These are phyloP conservation scores for Drosophila trapezifrons DNA, from an alignment of 1,140 invertebrate genomes.

Conservation along the genomic window DNA sequence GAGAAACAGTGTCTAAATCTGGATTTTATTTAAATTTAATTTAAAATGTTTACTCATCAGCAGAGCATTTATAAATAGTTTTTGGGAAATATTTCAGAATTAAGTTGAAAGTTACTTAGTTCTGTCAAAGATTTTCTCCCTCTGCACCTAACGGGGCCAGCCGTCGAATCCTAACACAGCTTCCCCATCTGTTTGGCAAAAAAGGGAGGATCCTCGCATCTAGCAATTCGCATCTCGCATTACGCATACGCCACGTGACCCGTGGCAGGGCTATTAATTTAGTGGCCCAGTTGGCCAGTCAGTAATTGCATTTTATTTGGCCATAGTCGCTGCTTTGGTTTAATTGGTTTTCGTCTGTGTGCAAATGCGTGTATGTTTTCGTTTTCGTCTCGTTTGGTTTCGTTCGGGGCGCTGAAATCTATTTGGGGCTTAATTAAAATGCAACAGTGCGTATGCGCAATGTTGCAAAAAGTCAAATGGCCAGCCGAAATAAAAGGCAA, in stretches of 20 bases:
- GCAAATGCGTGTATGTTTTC: slow-evolving; percentile 11
- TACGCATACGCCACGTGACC: slow-evolving; percentile 67
- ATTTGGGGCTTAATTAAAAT: slow-evolving; percentile 76
- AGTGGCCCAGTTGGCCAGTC: slow-evolving; percentile 48
- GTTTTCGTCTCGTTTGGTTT: slow-evolving; percentile 2
- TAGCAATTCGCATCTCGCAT: slow-evolving; percentile 45
- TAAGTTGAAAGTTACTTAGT: too few relatives aligned
- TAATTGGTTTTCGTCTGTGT: slow-evolving; percentile 72
- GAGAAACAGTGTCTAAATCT: not conserved
- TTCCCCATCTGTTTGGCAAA: slow-evolving; percentile 20
- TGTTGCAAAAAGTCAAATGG: slow-evolving; percentile 74
- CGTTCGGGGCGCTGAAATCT: slow-evolving; percentile 63
- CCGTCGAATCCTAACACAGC: slow-evolving; percentile 26
- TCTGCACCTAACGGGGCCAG: not conserved
- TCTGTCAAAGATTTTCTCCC: not conserved
- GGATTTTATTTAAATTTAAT: not conserved
- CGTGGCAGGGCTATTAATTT: slow-evolving; percentile 72
- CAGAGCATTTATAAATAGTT: not conserved
- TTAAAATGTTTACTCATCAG: too few relatives aligned
- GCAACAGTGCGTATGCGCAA: slow-evolving; percentile 76
- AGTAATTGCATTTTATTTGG: slow-evolving; percentile 79
- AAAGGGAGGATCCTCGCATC: slow-evolving; percentile 1
- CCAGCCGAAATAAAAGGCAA: slow-evolving; percentile 48
- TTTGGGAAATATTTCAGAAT: too few relatives aligned
- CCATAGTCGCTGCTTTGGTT: slow-evolving; percentile 69